Evolutionary conservation across 2,797 vertebrate genomes (phyloP), one percentile per base, ranked within the genome.

Genomic region (Thalassophryne amazonica): DNA sequence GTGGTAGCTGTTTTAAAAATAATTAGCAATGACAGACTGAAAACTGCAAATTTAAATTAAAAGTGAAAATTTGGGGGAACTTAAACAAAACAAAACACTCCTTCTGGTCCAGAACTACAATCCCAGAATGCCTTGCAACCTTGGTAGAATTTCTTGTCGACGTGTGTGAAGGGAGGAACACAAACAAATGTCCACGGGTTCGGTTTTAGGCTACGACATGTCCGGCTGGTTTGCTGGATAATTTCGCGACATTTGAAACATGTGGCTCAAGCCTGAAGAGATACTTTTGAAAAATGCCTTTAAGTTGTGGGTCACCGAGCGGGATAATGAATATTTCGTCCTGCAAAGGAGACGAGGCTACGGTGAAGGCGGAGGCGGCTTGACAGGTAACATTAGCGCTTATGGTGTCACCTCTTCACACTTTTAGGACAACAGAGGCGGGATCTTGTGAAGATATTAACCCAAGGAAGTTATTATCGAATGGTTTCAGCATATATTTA

Each of bases 201-300:
- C 71, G 68, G 70, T 80, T 83, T 78, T 34, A 55, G 53, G 53
- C 55, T 43, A 39, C 20, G 84, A 69, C 78, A 86, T 89, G 81
- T 63, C 51, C 70, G 57, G 54, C 14, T 47, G 34, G 40, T 77
- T 74, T 38, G 20, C 36, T 1, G 50, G 51, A 42, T 25, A 62
- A 45, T 39, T 76, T 64, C 38, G 16, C 43, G 69, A 73, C 61
- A 15, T 64, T 65, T 43, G 9, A 69, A 78, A 66, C 55, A 98
- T 99, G 96, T 99, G 97, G 97, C 91, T 98, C 67, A 95, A 93
- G 86, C 96, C 97, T 0, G 96, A 99, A 49, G 96, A 97, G 77
- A 93, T 97, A 61, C 87, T 99, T 80, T 89, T 99, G 73, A 98
- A 98, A 86, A 98, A 95, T 83, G 97, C 94, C 5, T 91, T 97